Base-by-base conservation (phyloP, 2,113 vertebrate species). In the Protobothrops mucrosquamatus region DNA sequence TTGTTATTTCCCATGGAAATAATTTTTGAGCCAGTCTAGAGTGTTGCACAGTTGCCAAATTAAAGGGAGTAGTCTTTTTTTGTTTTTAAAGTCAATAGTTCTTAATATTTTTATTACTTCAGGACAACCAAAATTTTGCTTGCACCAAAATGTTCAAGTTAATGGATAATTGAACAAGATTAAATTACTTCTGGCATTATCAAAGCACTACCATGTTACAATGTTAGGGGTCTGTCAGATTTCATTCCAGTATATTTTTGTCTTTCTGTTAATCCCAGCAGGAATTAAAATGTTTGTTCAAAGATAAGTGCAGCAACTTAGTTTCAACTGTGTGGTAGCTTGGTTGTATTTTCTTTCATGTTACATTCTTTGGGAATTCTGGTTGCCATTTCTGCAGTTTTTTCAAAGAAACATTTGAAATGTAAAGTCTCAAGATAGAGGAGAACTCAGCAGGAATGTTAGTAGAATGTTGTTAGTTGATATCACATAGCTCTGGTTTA, bases 21-120 rank as follows among this genome's bases (percentile, higher is more conserved):
- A 95, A 57, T 92, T 92, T 95, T 94, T 85, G 92, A 96, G 97
- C 92, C 96, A 97, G 95, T 94, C 95, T 94, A 89, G 95, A 94
- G 95, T 56, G 56, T 85, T 85, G 91, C 39, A 34, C n/a, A 95
- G 52, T 74, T 96, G 97, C 95, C 96, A 96, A 94, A 51, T 93
- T 20, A 91, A 96, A 95, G 95, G 94, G 95, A 96, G 95, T 97
- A 96, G 94, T 48, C 93, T 5, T 92, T 93, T 51, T 96, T 94
- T 24, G 48, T 95, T 96, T 92, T 96, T 94, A 96, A 96, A 96
- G 95, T 95, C 94, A 97, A 94, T 95, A 97, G 85, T 94, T 90
- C 96, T 89, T 94, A 91, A 92, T 92, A 90, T 94, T 96, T 95
- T 95, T 89, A 89, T 95, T 92, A 93, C 92, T 95, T 94, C 94